phyloP scores from a whole-genome alignment of 2,888 invertebrate species.

The Pinctada fucata region DNA sequence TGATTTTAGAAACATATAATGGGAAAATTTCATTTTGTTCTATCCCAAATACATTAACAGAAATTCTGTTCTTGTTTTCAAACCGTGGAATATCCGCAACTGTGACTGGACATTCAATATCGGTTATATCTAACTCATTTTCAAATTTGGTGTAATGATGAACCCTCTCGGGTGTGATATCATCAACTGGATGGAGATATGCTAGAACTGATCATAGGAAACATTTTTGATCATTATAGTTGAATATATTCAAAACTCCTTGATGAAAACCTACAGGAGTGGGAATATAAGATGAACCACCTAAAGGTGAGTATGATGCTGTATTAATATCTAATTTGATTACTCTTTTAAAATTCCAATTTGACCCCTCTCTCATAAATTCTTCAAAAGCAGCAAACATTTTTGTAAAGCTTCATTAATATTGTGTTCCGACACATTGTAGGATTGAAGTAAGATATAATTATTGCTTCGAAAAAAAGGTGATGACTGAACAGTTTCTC shows the following conservation, averaged over 20 bases:
- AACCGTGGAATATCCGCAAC: slow-evolving; percentile 30
- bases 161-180: slow-evolving; percentile 19
- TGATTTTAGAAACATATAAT: slow-evolving; percentile 17
- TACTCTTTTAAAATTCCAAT: slow-evolving; percentile 32
- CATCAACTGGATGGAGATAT: slow-evolving; percentile 39
- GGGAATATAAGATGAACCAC: slow-evolving; percentile 39
- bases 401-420: slow-evolving; percentile 39
- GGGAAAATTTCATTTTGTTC: slow-evolving; percentile 27
- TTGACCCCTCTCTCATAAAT: slow-evolving; percentile 37
- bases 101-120: slow-evolving; percentile 30
- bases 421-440: slow-evolving; percentile 13
- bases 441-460: neutral
- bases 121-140: slow-evolving; percentile 35
- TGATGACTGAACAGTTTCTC: neutral
- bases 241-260: slow-evolving; percentile 49
- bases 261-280: slow-evolving; percentile 26
- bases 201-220: slow-evolving; percentile 48
- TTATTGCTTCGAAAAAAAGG: neutral
- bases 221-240: slow-evolving; percentile 46
- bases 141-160: slow-evolving; percentile 27
- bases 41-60: slow-evolving; percentile 32
- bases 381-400: slow-evolving; percentile 39
- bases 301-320: slow-evolving; percentile 36
- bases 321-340: slow-evolving; percentile 36
- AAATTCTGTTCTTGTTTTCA: slow-evolving; percentile 42